These are phyloP conservation scores for Poeciliopsis prolifica DNA, from an alignment of 2,113 vertebrate species.

Conservation along the genomic window DNA sequence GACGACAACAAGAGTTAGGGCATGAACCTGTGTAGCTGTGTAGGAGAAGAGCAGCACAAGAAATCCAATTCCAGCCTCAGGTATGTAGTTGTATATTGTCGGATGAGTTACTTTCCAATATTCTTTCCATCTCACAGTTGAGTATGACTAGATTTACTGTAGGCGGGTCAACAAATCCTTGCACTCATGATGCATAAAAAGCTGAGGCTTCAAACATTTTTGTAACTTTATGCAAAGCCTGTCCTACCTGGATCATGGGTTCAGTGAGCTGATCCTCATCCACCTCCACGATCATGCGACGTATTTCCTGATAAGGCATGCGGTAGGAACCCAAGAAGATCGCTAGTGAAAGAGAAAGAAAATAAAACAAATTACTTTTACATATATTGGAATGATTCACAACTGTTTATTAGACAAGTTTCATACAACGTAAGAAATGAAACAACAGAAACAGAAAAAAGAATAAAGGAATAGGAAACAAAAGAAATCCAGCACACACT, in stretches of 20 bases:
- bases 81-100: conserved; percentile 14
- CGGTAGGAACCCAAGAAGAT: conserved; percentile 97
- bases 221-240: not conserved
- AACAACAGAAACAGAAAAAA: not conserved
- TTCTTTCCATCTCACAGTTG: not conserved
- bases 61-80: conserved; percentile 24
- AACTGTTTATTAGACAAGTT: not conserved
- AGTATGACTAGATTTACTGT: not conserved
- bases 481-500: not conserved
- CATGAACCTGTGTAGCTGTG: conserved; percentile 20
- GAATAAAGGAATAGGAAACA: not conserved
- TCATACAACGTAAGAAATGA: not conserved
- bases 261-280: conserved; percentile 93
- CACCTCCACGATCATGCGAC: conserved; percentile 90
- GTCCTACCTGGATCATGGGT: conserved; percentile 93
- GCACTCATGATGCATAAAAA: not conserved
- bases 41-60: conserved; percentile 17
- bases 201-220: not conserved
- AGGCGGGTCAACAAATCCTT: not conserved
- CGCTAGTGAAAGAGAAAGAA: conserved; percentile 72
- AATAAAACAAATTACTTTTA: not conserved
- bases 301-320: conserved; percentile 94
- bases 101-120: not conserved
- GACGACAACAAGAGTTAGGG: conserved; percentile 15
- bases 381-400: not conserved